A percentile compares a stretch with the other conserved stretches of the same genome.
Evolutionary conservation across 2,797 vertebrate genomes (phyloP).

Genomic region (Diglossa cyanea): DNA sequence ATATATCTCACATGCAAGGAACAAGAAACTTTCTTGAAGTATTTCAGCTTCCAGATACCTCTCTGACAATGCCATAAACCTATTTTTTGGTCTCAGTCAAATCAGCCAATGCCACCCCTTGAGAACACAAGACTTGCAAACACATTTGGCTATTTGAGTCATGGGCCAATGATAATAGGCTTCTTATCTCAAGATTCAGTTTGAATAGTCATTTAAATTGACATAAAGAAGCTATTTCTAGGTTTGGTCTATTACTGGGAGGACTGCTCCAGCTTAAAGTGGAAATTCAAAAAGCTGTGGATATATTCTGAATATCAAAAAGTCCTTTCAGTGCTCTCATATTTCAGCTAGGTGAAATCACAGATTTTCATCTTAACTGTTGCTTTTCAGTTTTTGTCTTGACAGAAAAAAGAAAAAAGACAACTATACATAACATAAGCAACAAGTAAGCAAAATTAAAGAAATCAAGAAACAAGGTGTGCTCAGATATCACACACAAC

Average conservation of each 20-base stretch:
- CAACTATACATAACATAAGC: not conserved
- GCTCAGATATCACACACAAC: not conserved
- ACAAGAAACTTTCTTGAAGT: not conserved
- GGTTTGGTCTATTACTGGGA: conserved; percentile 2
- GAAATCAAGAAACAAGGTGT: not conserved
- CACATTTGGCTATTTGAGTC: not conserved
- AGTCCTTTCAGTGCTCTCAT: not conserved
- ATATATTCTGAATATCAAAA: not conserved
- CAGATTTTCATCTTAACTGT: not conserved
- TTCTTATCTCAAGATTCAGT: not conserved
- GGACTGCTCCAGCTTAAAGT: not conserved
- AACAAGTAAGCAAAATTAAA: conserved; percentile 14
- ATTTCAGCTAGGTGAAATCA: not conserved
- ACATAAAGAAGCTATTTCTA: conserved; percentile 24
- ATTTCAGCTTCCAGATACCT: not conserved
- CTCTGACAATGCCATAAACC: not conserved
- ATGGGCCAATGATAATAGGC: not conserved
- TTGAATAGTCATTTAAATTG: conserved; percentile 31
- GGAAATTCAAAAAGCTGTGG: conserved; percentile 28
- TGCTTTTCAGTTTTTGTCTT: not conserved
- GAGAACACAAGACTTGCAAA: not conserved
- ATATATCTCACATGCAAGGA: not conserved
- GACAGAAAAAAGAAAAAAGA: not conserved
- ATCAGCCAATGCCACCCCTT: not conserved
- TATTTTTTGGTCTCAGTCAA: not conserved